Evolutionary conservation across 2,113 vertebrate genomes (phyloP).

Genomic region (Leucopternis melanops): DNA sequence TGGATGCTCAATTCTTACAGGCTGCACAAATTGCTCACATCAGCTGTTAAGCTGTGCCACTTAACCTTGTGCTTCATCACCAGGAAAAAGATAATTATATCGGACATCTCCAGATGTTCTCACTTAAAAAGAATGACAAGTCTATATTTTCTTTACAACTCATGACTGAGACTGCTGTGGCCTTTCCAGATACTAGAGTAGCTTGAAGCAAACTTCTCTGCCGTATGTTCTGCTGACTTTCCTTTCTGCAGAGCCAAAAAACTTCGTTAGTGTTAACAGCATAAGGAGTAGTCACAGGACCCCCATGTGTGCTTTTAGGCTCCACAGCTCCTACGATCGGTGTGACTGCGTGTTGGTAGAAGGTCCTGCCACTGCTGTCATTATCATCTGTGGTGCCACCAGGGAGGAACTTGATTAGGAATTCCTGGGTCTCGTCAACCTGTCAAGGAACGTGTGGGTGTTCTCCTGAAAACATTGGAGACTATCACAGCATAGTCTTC

Average conservation of each 20-base stretch:
- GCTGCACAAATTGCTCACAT: neutral
- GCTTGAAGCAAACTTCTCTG: neutral
- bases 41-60: neutral
- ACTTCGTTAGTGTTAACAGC: neutral
- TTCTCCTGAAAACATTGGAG: neutral
- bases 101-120: conserved; percentile 30
- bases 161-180: neutral
- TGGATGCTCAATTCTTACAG: neutral
- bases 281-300: neutral
- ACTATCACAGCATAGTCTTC: neutral
- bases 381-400: neutral
- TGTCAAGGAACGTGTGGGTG: neutral
- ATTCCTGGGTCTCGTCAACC: neutral
- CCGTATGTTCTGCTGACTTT: accelerated
- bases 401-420: neutral
- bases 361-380: neutral
- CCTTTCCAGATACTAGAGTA: neutral
- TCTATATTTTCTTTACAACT: neutral
- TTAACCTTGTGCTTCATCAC: conserved; percentile 17
- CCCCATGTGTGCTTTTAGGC: neutral
- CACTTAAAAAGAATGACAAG: neutral
- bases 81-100: neutral
- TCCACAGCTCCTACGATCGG: neutral
- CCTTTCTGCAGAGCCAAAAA: neutral
- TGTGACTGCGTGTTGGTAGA: neutral